Percentiles rank a stretch among this genome's conserved stretches.
These are phyloP conservation scores for Urocitellus parryii DNA, from an alignment of 2,113 vertebrate genomes.

Conservation along the genomic window DNA sequence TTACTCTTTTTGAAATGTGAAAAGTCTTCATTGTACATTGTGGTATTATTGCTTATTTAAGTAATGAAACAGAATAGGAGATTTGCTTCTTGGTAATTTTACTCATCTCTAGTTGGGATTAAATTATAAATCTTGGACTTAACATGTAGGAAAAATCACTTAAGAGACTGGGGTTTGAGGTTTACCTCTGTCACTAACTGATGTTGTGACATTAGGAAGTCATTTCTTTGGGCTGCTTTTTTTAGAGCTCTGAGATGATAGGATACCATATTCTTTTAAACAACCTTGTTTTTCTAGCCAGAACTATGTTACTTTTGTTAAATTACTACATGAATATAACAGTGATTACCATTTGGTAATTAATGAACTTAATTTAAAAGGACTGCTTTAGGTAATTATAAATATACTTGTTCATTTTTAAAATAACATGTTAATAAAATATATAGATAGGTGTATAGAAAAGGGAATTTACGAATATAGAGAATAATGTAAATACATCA, in stretches of 20 bases:
- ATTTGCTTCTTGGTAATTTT: conserved; percentile 28
- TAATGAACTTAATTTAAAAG: not conserved
- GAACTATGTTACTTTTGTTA: conserved; percentile 26
- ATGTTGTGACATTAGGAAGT: not conserved
- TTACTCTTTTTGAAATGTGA: conserved; percentile 30
- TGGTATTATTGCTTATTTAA: not conserved
- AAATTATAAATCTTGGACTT: conserved; percentile 30
- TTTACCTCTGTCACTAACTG: not conserved
- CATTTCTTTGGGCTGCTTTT: conserved; percentile 4
- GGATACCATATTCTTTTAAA: conserved; percentile 10
- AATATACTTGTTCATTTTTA: not conserved
- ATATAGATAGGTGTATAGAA: not conserved
- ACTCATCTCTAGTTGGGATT: conserved; percentile 3
- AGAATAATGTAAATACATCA: not conserved
- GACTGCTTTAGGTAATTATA: conserved; percentile 1
- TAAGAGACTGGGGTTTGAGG: not conserved
- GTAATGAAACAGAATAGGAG: not conserved
- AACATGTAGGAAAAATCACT: not conserved
- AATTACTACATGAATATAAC: not conserved
- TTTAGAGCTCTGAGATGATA: not conserved
- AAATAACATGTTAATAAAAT: conserved; percentile 44
- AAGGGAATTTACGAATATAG: not conserved
- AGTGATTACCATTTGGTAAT: conserved; percentile 13
- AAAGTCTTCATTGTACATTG: not conserved
- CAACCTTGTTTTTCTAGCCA: not conserved